Evolutionary conservation across 2,113 vertebrate species (phyloP), one percentile per base, ranked within the genome.

Genomic region (Phocoena phocoena): DNA sequence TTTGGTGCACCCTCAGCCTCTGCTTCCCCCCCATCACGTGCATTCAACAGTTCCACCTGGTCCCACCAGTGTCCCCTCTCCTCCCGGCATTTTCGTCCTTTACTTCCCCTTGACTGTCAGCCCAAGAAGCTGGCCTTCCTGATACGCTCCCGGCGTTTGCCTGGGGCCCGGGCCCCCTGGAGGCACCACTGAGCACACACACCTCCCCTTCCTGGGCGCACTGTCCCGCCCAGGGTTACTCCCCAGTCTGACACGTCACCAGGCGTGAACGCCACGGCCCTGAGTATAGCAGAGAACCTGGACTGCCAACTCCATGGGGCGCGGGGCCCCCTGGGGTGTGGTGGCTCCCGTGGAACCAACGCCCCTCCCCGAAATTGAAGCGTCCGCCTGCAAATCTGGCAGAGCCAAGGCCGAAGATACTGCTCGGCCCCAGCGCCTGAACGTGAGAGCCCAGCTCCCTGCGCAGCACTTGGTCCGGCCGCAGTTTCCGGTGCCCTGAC

Each of bases 161-260:
- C 53, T 41, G 6, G 8, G 23, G 31, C 31, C 76, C 41, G 26
- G 62, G 65, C 17, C 50, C 25, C 41, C 53, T 13, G 1, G 25
- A 28, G 28, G 62, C n/a, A 41, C 47, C 13, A 0, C 76, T 2
- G 47, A 70, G 63, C 63, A 41, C 44, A 68, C n/a, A 11, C 18
- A 17, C 63, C 12, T 18, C 53, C 53, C 47, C 33, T 55, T 28
- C 47, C 47, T 55, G 84, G 65, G 18, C 33, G 0, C 65, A 11
- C 2, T 4, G n/a, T 28, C 47, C 84, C 15, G 3, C 23, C 26
- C 2, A 15, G n/a, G 33, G 14, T 36, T 17, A 20, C 44, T 11
- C 26, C 84, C 47, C n/a, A 6, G 0, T 21, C 4, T 11, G 12
- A n/a, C 62, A 0, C 0, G 0, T 7, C n/a, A 17, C 25, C 36